phyloP scores from a whole-genome alignment of 2,888 invertebrate species.

The Drosophila pseudotalamancana region DNA sequence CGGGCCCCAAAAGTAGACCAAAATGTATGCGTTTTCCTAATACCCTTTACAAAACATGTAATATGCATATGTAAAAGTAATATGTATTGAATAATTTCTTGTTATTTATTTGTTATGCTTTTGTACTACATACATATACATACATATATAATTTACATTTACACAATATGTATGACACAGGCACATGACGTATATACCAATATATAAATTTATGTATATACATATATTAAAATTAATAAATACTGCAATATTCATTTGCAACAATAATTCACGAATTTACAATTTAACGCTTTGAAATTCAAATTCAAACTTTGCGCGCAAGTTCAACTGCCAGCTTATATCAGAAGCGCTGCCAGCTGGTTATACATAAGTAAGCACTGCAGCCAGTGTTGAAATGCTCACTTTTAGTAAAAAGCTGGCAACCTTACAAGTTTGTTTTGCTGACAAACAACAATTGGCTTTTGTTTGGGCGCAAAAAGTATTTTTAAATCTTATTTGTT shows the following conservation, averaged over 20 bases:
- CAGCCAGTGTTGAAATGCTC: too few relatives aligned
- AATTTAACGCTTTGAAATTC: background rate
- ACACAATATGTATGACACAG: constrained; percentile 53
- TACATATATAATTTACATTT: constrained; percentile 36
- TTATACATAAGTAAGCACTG: too few relatives aligned
- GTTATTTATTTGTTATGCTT: constrained; percentile 80
- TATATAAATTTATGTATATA: constrained; percentile 26
- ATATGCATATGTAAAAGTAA: constrained; percentile 19
- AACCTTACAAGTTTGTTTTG: too few relatives aligned
- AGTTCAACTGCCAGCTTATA: background rate
- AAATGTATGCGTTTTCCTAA: constrained; percentile 57
- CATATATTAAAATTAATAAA: constrained; percentile 47
- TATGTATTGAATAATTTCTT: constrained; percentile 70
- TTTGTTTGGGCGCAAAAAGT: too few relatives aligned
- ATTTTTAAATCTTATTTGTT: too few relatives aligned
- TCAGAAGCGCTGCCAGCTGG: background rate
- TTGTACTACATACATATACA: constrained; percentile 59
- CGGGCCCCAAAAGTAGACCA: constrained; percentile 48
- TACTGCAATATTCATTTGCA: constrained; percentile 41
- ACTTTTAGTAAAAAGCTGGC: too few relatives aligned
- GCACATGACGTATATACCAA: constrained; percentile 49
- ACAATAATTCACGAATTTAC: constrained; percentile 1
- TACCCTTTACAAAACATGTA: constrained; percentile 22
- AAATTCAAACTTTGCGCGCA: background rate
- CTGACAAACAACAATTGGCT: too few relatives aligned